Percentiles rank a stretch among this genome's conserved stretches.
phyloP scores from a whole-genome alignment of 92 coral and sea anemone genomes.

The Phenganax stokvisi region DNA sequence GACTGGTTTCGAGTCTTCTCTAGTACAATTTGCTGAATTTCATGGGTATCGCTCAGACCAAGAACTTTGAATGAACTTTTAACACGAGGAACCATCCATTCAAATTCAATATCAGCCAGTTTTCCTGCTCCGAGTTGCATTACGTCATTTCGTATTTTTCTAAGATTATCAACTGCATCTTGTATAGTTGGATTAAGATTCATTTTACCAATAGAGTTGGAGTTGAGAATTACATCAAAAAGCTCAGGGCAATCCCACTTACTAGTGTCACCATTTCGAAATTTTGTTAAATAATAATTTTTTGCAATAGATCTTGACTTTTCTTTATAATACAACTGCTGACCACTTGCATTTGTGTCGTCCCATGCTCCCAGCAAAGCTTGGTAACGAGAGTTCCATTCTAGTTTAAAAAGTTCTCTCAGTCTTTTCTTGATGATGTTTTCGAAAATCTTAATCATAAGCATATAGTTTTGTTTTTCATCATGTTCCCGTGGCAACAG shows the following conservation, averaged over 20 bases:
- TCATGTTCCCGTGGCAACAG: no score
- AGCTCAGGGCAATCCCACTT: constrained; percentile 53
- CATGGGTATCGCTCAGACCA: background rate
- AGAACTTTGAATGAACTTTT: background rate
- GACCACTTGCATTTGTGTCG: constrained; percentile 44
- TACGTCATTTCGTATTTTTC: background rate
- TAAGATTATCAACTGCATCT: no score
- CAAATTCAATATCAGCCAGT: background rate
- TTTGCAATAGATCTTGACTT: constrained; percentile 6
- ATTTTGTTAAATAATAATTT: constrained; percentile 16
- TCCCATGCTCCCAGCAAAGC: constrained; percentile 41
- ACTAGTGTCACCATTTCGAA: constrained; percentile 33
- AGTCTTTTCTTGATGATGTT: no score
- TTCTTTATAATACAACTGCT: constrained; percentile 22
- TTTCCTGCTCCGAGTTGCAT: constrained; percentile 18
- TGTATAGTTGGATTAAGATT: constrained; percentile 10
- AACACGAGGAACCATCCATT: background rate
- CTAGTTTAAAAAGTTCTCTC: no score
- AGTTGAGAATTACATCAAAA: constrained; percentile 43
- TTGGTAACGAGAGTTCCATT: constrained; percentile 10
- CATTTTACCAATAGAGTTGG: constrained; percentile 33
- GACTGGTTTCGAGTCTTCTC: background rate
- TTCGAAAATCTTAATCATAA: no score
- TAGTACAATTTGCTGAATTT: background rate
- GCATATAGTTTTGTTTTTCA: no score